Evolutionary conservation across 2,113 vertebrate species (phyloP).

Genomic region (Electrona antarctica): DNA sequence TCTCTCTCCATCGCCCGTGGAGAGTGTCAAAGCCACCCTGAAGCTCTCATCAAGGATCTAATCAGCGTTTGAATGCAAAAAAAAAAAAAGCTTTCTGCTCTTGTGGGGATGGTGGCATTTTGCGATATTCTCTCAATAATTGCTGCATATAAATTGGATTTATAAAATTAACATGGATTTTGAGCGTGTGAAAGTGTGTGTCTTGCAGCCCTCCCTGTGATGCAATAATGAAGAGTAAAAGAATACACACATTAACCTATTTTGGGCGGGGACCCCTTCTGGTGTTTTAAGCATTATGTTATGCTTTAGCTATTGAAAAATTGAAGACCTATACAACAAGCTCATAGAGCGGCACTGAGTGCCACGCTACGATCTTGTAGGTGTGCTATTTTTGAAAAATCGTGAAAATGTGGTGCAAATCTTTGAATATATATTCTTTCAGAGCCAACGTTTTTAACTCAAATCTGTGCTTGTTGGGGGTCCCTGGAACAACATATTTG

Average conservation of each 20-base stretch:
- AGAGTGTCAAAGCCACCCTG: slow-evolving; percentile 67
- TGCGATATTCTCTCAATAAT: slow-evolving; percentile 47
- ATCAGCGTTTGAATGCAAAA: slow-evolving; percentile 86
- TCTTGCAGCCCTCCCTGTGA: slow-evolving; percentile 48
- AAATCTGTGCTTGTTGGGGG: too few species aligned
- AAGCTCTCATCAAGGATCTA: slow-evolving; percentile 88
- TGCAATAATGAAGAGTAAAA: slow-evolving; percentile 29
- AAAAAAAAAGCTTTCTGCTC: slow-evolving; percentile 54
- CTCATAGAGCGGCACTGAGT: too few species aligned
- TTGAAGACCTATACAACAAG: too few species aligned
- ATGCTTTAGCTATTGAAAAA: too few species aligned
- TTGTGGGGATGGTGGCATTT: slow-evolving; percentile 54
- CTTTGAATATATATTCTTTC: too few species aligned
- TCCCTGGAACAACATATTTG: too few species aligned
- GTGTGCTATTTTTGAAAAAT: too few species aligned
- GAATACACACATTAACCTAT: slow-evolving; percentile 56
- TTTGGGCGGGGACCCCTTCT: too few species aligned
- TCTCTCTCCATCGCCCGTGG: slow-evolving; percentile 58
- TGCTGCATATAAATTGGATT: slow-evolving; percentile 76
- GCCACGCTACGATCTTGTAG: too few species aligned
- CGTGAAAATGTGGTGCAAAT: too few species aligned
- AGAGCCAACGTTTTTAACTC: too few species aligned
- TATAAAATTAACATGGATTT: slow-evolving; percentile 64
- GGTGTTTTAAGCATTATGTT: too few species aligned
- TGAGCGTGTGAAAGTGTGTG: slow-evolving; percentile 51